Conservation (phyloP, 2,797 vertebrate species). For the Periparus ater region DNA sequence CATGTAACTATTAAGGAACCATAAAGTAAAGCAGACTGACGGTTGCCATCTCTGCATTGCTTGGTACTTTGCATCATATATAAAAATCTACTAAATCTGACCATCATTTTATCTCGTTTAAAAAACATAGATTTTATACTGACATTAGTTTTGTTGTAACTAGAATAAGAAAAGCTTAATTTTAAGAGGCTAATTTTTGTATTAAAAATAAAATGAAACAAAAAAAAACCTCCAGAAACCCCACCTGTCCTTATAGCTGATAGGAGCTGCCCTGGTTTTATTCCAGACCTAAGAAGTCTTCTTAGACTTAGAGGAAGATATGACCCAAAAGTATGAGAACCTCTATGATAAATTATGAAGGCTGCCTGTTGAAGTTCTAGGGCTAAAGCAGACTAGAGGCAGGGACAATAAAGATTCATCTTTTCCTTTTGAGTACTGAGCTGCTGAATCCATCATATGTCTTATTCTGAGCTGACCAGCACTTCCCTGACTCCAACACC, state of each 20-base stretch:
- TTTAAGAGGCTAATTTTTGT: not conserved
- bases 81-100: not conserved
- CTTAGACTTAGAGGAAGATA: not conserved
- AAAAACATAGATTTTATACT: not conserved
- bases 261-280: not conserved
- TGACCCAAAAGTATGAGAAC: not conserved
- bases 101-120: not conserved
- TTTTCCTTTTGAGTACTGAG: not conserved
- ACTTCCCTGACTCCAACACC: not conserved
- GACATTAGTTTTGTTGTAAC: not conserved
- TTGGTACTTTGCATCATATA: not conserved
- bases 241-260: not conserved
- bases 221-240: not conserved
- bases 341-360: not conserved
- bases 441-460: not conserved
- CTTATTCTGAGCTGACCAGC: not conserved
- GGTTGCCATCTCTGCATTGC: not conserved
- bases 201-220: not conserved
- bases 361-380: not conserved
- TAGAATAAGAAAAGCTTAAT: not conserved
- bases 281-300: not conserved
- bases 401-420: not conserved
- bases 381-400: not conserved
- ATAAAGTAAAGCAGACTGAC: not conserved
- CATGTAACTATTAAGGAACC: constrained; percentile 4